A percentile compares a stretch with the other conserved stretches of the same genome.
Conservation (phyloP, 2,113 vertebrate species). For the Gadus macrocephalus region DNA sequence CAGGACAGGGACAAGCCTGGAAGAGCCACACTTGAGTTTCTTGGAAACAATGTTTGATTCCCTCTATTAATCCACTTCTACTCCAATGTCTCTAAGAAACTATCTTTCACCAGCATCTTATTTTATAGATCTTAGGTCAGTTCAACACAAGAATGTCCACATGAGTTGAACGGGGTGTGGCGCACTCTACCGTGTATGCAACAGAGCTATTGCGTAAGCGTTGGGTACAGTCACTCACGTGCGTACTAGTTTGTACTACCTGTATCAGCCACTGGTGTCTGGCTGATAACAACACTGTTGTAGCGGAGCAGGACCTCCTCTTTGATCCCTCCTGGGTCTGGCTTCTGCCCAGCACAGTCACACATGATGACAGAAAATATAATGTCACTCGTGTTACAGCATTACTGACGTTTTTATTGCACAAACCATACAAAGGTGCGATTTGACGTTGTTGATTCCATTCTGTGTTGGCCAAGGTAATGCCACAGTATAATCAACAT, state of each 20-base stretch:
- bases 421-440: no score
- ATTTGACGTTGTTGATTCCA: no score
- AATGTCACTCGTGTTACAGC: no score
- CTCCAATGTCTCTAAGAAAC: not conserved
- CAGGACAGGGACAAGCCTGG: slow-evolving; percentile 8
- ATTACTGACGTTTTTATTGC: no score
- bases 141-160: not conserved
- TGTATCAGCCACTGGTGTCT: no score
- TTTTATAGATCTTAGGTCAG: not conserved
- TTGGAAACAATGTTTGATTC: not conserved
- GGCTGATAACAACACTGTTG: no score
- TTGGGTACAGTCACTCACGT: not conserved
- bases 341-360: not conserved
- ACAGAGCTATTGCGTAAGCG: slow-evolving; percentile 27
- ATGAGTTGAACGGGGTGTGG: not conserved
- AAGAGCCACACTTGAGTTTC: not conserved
- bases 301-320: no score
- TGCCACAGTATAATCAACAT: no score
- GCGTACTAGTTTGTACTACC: not conserved
- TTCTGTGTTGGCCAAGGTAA: no score
- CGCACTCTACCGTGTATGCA: not conserved
- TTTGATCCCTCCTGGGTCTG: not conserved
- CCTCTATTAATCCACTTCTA: not conserved
- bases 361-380: no score
- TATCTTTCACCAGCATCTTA: not conserved